These are phyloP conservation scores for Erpobdella octoculata DNA, from an alignment of 2,888 invertebrate species.

Conservation along the genomic window DNA sequence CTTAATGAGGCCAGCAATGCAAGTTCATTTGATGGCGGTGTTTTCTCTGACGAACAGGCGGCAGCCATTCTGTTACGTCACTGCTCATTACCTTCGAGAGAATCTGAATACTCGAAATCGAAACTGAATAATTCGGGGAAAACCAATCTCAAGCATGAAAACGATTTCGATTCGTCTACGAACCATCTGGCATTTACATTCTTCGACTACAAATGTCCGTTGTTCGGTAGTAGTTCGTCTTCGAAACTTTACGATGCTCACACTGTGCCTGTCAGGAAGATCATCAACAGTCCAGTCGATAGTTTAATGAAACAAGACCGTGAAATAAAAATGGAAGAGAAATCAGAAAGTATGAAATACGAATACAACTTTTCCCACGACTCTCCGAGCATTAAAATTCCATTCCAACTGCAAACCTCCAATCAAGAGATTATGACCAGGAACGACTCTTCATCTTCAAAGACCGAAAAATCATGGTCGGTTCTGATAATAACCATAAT, in stretches of 20 bases:
- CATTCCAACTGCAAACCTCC: background rate
- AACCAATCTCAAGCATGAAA: background rate
- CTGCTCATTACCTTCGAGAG: background rate
- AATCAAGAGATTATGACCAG: background rate
- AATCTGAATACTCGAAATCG: background rate
- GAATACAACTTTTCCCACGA: background rate
- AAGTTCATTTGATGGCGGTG: background rate
- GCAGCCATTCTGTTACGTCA: background rate
- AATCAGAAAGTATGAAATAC: background rate
- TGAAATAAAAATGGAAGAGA: background rate
- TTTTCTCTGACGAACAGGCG: background rate
- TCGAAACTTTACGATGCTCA: background rate
- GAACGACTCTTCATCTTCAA: background rate
- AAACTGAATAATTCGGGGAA: background rate
- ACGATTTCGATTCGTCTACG: background rate
- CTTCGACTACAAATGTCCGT: too few species aligned
- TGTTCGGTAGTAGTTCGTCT: too few species aligned
- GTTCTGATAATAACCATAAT: slow-evolving; percentile 18
- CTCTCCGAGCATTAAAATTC: background rate
- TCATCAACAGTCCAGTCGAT: background rate
- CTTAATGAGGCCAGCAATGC: background rate
- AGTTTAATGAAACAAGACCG: background rate
- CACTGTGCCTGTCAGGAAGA: background rate
- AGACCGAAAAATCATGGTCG: background rate
- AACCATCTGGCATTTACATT: too few species aligned